A percentile compares a stretch with the other conserved stretches of the same genome.
These are phyloP conservation scores for Microplitis manilae DNA, from an alignment of 2,888 invertebrate species.

Conservation along the genomic window DNA sequence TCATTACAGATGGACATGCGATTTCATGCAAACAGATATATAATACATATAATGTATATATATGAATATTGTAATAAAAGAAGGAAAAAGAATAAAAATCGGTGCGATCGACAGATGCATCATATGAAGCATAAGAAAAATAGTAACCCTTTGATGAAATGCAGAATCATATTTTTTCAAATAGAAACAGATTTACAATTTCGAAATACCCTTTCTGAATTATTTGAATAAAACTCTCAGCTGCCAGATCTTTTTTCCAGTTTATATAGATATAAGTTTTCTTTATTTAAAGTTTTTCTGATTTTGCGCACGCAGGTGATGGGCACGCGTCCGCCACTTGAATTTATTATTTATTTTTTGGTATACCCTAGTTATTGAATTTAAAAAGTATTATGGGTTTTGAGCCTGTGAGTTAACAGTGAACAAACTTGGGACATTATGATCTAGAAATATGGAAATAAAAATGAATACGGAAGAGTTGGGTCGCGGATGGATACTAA, in stretches of 20 bases:
- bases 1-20: conserved; percentile 42
- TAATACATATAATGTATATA: conserved; percentile 11
- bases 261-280: no score
- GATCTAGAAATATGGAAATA: no score
- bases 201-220: conserved; percentile 29
- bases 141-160: conserved; percentile 44
- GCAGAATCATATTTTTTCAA: conserved; percentile 41
- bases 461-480: no score
- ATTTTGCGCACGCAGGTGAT: conserved; percentile 60
- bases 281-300: no score
- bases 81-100: conserved; percentile 32
- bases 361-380: no score
- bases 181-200: conserved; percentile 12
- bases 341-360: conserved; percentile 10
- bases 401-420: no score
- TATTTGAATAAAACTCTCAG: conserved; percentile 54
- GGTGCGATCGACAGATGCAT: conserved; percentile 44
- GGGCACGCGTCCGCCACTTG: conserved; percentile 62
- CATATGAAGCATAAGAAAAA: conserved; percentile 45
- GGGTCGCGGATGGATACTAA: no score
- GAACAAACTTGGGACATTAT: no score
- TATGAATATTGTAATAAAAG: conserved; percentile 28
- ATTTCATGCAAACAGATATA: conserved; percentile 22
- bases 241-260: conserved; percentile 43
- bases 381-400: no score